These are phyloP conservation scores for Actinemys pallida DNA, from an alignment of 2,113 vertebrate genomes.

Conservation along the genomic window DNA sequence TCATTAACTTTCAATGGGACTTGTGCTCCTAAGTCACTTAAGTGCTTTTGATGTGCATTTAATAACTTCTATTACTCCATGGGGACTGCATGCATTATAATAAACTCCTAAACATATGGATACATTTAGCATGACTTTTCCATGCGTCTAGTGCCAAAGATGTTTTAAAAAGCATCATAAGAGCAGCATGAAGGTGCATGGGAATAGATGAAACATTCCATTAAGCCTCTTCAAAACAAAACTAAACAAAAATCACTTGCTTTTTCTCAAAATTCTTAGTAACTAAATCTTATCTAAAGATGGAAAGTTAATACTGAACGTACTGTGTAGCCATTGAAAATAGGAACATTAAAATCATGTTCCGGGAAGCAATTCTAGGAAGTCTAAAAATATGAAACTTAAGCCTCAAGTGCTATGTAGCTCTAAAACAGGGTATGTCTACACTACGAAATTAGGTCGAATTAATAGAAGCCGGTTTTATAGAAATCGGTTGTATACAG, in stretches of 20 bases:
- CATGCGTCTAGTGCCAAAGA: background rate
- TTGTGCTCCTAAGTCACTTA: background rate
- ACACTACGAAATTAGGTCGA: no score
- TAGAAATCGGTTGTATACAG: no score
- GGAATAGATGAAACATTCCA: background rate
- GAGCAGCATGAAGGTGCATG: background rate
- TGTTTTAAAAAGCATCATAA: background rate
- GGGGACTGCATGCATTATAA: background rate
- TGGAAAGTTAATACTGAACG: background rate
- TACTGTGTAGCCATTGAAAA: background rate
- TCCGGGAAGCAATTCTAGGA: background rate
- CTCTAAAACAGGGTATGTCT: background rate
- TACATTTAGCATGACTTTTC: background rate
- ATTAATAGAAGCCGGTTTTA: no score
- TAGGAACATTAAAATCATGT: background rate
- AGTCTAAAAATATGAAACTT: background rate
- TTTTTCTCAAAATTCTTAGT: accelerated
- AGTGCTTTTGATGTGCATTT: background rate
- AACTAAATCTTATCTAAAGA: background rate
- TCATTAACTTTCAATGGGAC: background rate
- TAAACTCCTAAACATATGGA: background rate
- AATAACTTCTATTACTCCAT: background rate
- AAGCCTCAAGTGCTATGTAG: background rate
- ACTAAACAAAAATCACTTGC: background rate
- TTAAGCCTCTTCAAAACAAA: background rate